Evolutionary conservation across 2,888 invertebrate species (phyloP).

Genomic region (Idaea straminata): DNA sequence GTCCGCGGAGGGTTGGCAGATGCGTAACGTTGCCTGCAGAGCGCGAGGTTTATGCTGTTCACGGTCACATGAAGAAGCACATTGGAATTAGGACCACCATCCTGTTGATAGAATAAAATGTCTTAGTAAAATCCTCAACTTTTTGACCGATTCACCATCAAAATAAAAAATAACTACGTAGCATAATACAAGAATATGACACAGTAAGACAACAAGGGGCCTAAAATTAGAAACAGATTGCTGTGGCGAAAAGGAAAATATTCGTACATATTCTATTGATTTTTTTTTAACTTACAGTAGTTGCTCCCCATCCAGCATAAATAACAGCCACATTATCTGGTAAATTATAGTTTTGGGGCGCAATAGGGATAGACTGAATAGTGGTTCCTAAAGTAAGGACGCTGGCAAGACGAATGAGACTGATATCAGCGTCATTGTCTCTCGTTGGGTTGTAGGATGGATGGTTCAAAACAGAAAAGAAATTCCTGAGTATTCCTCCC

Average conservation of each 20-base stretch:
- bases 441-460: slow-evolving; percentile 17
- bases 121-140: no score
- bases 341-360: slow-evolving; percentile 18
- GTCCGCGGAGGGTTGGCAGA: neutral
- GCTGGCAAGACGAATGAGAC: slow-evolving; percentile 14
- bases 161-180: no score
- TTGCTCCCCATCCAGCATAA: slow-evolving; percentile 44
- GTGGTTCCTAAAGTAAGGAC: slow-evolving; percentile 22
- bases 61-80: neutral
- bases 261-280: neutral
- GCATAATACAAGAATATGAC: no score
- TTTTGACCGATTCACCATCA: no score
- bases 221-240: no score
- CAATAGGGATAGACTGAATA: slow-evolving; percentile 27
- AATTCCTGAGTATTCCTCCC: slow-evolving; percentile 20
- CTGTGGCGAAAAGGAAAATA: no score
- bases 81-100: neutral
- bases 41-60: neutral
- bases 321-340: slow-evolving; percentile 33
- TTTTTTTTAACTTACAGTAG: slow-evolving; percentile 28
- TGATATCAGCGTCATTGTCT: slow-evolving; percentile 30
- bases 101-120: neutral
- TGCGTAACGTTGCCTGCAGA: neutral
- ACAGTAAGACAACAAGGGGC: neutral
- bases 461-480: slow-evolving; percentile 19